Evolutionary conservation across 2,797 vertebrate genomes (phyloP).

Genomic region (Sebastes matsubarae): DNA sequence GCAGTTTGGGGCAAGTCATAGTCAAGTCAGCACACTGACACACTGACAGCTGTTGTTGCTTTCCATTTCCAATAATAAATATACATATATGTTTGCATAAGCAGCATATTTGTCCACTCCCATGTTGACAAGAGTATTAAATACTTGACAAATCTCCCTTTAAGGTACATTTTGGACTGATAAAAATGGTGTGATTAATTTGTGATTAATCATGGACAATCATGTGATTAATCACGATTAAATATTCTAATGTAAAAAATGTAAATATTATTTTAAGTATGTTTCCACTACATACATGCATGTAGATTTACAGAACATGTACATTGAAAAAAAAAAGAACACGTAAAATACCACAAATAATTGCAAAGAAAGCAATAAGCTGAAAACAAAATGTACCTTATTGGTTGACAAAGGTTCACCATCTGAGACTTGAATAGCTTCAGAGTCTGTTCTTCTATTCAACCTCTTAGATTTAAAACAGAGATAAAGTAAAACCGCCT

Average conservation of each 20-base stretch:
- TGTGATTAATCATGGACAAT: neutral
- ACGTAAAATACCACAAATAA: no score
- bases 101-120: no score
- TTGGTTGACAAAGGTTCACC: neutral
- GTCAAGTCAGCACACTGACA: neutral
- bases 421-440: neutral
- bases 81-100: no score
- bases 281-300: neutral
- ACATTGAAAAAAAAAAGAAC: neutral
- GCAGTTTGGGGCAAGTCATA: neutral
- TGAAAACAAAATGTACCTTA: neutral
- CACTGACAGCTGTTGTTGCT: no score
- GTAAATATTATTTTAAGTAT: neutral
- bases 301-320: neutral
- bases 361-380: neutral
- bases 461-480: neutral
- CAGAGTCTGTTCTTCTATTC: neutral
- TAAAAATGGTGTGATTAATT: neutral
- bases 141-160: neutral
- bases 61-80: no score
- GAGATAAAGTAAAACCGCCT: no score
- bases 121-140: no score
- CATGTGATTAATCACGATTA: neutral
- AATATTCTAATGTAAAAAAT: neutral
- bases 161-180: neutral